Conservation (phyloP, 1,140 invertebrate genomes). For the Aplysia californica region DNA sequence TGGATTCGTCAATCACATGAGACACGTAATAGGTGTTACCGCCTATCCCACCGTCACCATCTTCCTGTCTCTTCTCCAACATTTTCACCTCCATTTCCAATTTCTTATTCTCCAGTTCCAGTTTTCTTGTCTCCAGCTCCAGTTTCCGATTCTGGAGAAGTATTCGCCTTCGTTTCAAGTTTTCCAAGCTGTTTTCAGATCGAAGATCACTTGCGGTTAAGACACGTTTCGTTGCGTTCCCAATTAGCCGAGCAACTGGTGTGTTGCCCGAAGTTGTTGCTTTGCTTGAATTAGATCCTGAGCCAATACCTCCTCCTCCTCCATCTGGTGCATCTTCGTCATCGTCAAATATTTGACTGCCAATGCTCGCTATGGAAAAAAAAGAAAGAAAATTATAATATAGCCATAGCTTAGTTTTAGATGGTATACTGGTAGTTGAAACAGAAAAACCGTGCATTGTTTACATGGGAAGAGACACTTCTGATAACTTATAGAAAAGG, state of each 20-base stretch:
- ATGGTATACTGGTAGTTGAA: too few relatives aligned
- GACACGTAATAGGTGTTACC: conserved; percentile 26
- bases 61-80: conserved; percentile 16
- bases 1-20: conserved; percentile 18
- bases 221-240: conserved; percentile 17
- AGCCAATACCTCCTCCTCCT: too few relatives aligned
- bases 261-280: neutral
- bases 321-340: neutral
- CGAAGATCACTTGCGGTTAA: neutral
- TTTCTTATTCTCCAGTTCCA: conserved; percentile 22
- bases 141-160: conserved; percentile 7
- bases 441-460: too few relatives aligned
- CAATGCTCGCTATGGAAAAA: conserved; percentile 8
- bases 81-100: conserved; percentile 19
- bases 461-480: too few relatives aligned
- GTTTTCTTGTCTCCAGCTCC: conserved; percentile 19
- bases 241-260: conserved; percentile 10
- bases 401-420: too few relatives aligned
- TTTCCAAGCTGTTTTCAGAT: neutral
- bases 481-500: too few relatives aligned
- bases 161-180: conserved; percentile 10
- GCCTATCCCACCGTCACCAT: neutral
- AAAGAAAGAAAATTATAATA: neutral
- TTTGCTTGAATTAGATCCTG: too few relatives aligned
- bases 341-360: conserved; percentile 15